These are phyloP conservation scores for Odobenus rosmarus DNA, from an alignment of 2,113 vertebrate genomes.

Conservation along the genomic window DNA sequence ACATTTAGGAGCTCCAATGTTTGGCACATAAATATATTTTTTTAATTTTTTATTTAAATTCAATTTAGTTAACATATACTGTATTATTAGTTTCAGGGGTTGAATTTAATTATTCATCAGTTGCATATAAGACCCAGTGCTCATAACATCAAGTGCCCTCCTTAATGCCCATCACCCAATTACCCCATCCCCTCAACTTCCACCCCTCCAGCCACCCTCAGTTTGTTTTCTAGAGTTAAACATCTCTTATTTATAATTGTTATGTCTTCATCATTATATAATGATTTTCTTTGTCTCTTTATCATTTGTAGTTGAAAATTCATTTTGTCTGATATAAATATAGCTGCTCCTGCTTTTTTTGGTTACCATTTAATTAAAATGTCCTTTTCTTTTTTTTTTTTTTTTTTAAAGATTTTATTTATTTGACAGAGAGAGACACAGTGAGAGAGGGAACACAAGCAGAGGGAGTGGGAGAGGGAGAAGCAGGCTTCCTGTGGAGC, in stretches of 20 bases:
- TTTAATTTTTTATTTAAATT: background rate
- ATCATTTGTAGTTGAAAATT: background rate
- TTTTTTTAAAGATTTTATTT: too few relatives aligned
- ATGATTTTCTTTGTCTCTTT: background rate
- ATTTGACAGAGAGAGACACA: too few relatives aligned
- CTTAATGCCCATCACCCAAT: background rate
- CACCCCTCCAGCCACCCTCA: background rate
- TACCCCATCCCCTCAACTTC: background rate
- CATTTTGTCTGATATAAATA: background rate
- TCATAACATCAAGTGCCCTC: background rate
- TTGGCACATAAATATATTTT: background rate
- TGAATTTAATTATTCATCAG: background rate
- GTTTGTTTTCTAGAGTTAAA: background rate
- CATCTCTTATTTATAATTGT: background rate
- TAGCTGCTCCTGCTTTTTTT: background rate
- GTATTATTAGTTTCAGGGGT: background rate
- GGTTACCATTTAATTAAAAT: background rate
- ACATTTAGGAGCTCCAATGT: background rate
- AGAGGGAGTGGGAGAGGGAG: too few relatives aligned
- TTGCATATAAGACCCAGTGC: background rate
- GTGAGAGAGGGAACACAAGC: too few relatives aligned
- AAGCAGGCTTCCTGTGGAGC: too few relatives aligned
- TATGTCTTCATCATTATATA: background rate
- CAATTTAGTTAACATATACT: background rate
- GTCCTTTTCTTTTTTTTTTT: background rate